phyloP scores from a whole-genome alignment of 2,113 vertebrate genomes.

The Tragulus kanchil region DNA sequence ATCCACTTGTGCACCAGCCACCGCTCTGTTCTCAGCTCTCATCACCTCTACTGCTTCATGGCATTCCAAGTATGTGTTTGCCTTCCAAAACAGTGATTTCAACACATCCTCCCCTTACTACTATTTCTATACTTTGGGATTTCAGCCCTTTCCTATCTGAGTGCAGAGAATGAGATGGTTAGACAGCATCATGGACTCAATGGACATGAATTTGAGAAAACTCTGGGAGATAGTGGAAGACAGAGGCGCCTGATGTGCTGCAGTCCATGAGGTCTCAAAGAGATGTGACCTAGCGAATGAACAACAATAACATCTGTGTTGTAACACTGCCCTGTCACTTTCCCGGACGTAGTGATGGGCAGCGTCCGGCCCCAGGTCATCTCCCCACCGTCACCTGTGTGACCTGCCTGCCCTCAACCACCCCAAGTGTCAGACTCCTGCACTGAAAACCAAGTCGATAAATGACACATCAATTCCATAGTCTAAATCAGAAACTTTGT shows the following conservation, averaged over 20 bases:
- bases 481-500: background rate
- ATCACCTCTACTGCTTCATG: background rate
- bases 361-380: background rate
- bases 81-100: background rate
- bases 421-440: background rate
- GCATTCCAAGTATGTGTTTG: background rate
- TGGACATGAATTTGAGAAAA: background rate
- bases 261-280: background rate
- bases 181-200: background rate
- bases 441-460: background rate
- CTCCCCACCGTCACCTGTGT: too few species aligned
- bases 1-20: background rate
- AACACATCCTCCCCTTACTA: background rate
- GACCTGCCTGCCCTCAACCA: background rate
- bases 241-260: background rate
- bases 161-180: background rate
- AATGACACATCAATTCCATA: too few species aligned
- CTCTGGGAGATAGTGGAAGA: background rate
- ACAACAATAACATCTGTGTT: background rate
- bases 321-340: rapidly evolving
- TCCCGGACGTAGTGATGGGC: background rate
- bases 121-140: background rate
- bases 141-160: background rate
- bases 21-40: background rate
- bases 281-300: background rate